Conservation (phyloP, 2,888 invertebrate genomes). For the Spicauda simplicius region DNA sequence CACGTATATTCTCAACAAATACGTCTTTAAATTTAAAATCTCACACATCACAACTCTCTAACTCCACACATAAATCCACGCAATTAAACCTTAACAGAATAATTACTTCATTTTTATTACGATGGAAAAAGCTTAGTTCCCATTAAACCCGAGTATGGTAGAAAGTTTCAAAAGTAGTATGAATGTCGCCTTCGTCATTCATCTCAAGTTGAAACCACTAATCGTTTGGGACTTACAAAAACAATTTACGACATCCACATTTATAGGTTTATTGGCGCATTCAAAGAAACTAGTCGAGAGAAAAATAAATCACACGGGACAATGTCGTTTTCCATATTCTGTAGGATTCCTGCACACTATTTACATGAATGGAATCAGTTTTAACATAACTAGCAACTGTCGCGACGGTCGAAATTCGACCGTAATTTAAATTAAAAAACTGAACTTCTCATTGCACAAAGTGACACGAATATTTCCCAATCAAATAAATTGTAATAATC, state of each 20-base stretch:
- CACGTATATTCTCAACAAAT: too few species aligned
- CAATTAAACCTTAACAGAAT: too few species aligned
- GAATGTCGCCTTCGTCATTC: constrained; percentile 14
- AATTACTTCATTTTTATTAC: neutral
- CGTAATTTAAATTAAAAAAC: too few species aligned
- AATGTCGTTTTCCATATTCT: constrained; percentile 39
- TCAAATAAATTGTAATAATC: too few species aligned
- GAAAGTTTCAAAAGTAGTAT: neutral
- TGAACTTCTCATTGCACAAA: too few species aligned
- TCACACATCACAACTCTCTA: too few species aligned
- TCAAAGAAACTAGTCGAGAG: constrained; percentile 28
- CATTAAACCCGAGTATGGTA: neutral
- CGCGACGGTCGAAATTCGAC: too few species aligned
- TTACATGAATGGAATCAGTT: neutral
- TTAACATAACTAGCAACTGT: too few species aligned
- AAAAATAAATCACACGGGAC: constrained; percentile 37
- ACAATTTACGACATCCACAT: constrained; percentile 25
- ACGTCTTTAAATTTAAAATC: too few species aligned
- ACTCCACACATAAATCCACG: too few species aligned
- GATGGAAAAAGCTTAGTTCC: neutral
- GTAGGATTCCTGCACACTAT: neutral
- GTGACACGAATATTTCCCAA: too few species aligned
- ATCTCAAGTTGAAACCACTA: constrained; percentile 21
- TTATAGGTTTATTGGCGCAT: constrained; percentile 25
- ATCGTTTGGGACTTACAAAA: constrained; percentile 30